Conservation (phyloP, 2,113 vertebrate genomes). For the Chaetorhynchus papuensis region DNA sequence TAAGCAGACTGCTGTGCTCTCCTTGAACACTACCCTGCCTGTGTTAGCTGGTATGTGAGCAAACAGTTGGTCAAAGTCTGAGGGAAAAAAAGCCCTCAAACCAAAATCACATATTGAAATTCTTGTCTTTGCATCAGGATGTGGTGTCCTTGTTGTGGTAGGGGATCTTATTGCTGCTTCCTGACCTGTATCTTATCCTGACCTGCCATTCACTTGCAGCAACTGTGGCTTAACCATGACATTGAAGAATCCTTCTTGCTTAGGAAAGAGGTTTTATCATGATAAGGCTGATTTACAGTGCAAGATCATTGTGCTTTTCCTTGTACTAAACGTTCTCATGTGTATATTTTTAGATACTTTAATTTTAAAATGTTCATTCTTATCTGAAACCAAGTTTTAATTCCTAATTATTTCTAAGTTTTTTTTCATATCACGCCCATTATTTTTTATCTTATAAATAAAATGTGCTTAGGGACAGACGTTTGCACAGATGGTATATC, state of each 20-base stretch:
- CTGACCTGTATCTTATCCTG: neutral
- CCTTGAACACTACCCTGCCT: neutral
- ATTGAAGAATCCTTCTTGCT: slow-evolving; percentile 17
- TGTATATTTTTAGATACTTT: slow-evolving; percentile 15
- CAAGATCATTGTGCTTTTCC: neutral
- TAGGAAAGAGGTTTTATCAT: neutral
- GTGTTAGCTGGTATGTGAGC: neutral
- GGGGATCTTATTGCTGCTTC: neutral
- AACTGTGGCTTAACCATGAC: neutral
- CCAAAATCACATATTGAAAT: neutral
- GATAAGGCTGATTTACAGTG: neutral
- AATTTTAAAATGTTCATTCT: neutral
- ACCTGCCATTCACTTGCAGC: neutral
- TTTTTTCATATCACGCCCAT: neutral
- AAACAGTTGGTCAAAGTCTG: neutral
- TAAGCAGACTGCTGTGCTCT: neutral
- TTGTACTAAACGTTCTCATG: neutral
- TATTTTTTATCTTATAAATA: slow-evolving; percentile 23
- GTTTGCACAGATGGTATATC: slow-evolving; percentile 1
- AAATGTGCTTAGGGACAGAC: neutral
- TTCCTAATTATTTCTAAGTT: neutral
- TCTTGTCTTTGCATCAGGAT: neutral
- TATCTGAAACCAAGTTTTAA: neutral
- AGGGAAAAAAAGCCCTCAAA: neutral
- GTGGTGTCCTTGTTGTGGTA: neutral